These are phyloP conservation scores for Tenthredo mesomela DNA, from an alignment of 2,888 invertebrate genomes.

Conservation along the genomic window DNA sequence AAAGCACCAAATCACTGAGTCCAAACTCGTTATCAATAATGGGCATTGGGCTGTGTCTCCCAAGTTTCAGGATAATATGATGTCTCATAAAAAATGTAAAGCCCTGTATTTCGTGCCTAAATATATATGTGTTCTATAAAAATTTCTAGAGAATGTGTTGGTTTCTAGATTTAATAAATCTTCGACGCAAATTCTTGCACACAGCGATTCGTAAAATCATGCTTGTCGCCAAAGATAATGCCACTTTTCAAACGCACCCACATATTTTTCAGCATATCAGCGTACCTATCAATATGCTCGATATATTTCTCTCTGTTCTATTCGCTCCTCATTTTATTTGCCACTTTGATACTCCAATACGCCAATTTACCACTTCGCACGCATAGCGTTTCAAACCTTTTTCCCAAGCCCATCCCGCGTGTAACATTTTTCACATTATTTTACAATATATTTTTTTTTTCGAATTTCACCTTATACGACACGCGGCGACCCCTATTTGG, in stretches of 20 bases:
- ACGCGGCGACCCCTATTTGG: constrained; percentile 28
- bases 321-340: constrained; percentile 12
- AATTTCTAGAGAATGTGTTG: not conserved
- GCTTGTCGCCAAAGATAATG: not conserved
- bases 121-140: too few species aligned
- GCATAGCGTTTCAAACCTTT: too few species aligned
- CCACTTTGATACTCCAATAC: not conserved
- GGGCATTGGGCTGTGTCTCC: not conserved
- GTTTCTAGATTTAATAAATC: not conserved
- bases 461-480: not conserved
- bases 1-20: not conserved
- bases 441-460: not conserved
- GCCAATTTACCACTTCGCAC: too few species aligned
- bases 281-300: not conserved
- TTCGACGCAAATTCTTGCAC: not conserved
- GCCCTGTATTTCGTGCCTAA: not conserved
- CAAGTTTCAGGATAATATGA: not conserved
- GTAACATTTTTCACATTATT: not conserved
- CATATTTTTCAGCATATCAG: not conserved
- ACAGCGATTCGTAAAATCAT: too few species aligned
- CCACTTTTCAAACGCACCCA: not conserved
- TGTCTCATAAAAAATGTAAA: not conserved
- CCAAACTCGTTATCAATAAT: not conserved
- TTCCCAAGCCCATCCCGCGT: not conserved
- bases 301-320: constrained; percentile 26